Base-by-base conservation (phyloP, 53 echinoderm and acorn worm species). In the Patiria pectinifera region DNA sequence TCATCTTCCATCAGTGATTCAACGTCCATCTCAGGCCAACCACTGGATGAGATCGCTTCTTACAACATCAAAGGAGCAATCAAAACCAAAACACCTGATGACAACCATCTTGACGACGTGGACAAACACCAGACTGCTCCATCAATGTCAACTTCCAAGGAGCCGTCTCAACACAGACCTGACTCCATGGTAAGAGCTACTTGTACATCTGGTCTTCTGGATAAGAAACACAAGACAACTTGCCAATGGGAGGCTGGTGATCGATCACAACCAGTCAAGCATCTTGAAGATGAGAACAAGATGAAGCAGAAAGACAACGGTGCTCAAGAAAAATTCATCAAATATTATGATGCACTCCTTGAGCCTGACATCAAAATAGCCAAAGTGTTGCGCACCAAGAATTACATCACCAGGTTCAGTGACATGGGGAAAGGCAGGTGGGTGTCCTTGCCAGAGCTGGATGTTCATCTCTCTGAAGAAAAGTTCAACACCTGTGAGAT, bases 361-460 rank as follows among this genome's bases (percentile, higher is more conserved):
- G 76, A 77, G 23, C n/a, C 87, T 19, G 48, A 62, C 13, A 77
- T 87, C 87, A 87, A 77, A 49, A 72, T 78, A 61, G 87, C 87
- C 35, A 76, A 77, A 78, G 78, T 87, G 26, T 16, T 87, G 35
- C 78, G 78, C 78, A 87, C 76, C 62, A 78, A 87, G 87, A 77
- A 61, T 75, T 78, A 87, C 78, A 87, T 87, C 76, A 76, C 59
- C 87, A 87, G 59, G 87, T 87, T 87, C 87, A 87, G 76, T 19
- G 87, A 87, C 77, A 87, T 87, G 87, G 87, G 87, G 9, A 87
- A 87, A 87, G 87, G 78, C 11, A 87, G 35, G 25, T 53, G 75
- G 62, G 77, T 78, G 19, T 77, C 75, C 77, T 59, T 87, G 19
- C 43, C 45, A 35, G 60, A 75, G 48, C 26, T 35, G 47, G 76